A percentile compares a stretch with the other conserved stretches of the same genome.
Conservation (phyloP, 2,888 invertebrate species). For the Drosophila demipolita region DNA sequence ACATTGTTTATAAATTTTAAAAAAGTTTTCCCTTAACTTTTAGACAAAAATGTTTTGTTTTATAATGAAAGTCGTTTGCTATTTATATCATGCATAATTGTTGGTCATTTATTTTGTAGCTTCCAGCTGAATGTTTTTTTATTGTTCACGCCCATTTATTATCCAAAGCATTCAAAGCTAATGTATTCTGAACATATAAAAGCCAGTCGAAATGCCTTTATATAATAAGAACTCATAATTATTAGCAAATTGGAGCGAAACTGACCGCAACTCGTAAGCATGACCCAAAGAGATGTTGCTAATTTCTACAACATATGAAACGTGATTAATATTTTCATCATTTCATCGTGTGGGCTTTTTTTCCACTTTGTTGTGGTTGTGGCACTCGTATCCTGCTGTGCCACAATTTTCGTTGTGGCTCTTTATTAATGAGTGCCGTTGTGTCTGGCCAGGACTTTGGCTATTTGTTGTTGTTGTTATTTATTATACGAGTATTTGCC, state of each 20-base stretch:
- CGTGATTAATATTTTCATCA: slow-evolving; percentile 73
- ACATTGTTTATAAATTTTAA: slow-evolving; percentile 10
- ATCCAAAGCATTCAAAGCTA: slow-evolving; percentile 20
- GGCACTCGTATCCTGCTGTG: slow-evolving; percentile 66
- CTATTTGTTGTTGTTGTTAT: slow-evolving; percentile 65
- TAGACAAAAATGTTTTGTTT: not conserved
- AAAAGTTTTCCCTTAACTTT: slow-evolving; percentile 24
- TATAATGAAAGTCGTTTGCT: slow-evolving; percentile 15
- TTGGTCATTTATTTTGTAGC: slow-evolving; percentile 25
- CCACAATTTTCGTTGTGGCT: slow-evolving; percentile 59
- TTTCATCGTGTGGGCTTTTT: slow-evolving; percentile 14
- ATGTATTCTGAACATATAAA: slow-evolving; percentile 6
- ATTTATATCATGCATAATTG: slow-evolving; percentile 30
- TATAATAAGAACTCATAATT: slow-evolving; percentile 54
- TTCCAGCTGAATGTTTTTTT: slow-evolving; percentile 4
- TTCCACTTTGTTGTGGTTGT: slow-evolving; percentile 20
- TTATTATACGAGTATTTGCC: slow-evolving; percentile 67
- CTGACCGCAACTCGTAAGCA: slow-evolving; percentile 21
- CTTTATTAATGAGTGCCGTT: slow-evolving; percentile 73
- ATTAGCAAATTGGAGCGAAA: slow-evolving; percentile 54
- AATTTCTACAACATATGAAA: slow-evolving; percentile 77
- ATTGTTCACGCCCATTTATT: slow-evolving; percentile 10
- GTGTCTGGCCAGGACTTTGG: slow-evolving; percentile 65
- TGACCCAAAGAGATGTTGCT: slow-evolving; percentile 41
- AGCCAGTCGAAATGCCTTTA: slow-evolving; percentile 1